phyloP scores from a whole-genome alignment of 2,113 vertebrate species.

The Corydoras sp. region DNA sequence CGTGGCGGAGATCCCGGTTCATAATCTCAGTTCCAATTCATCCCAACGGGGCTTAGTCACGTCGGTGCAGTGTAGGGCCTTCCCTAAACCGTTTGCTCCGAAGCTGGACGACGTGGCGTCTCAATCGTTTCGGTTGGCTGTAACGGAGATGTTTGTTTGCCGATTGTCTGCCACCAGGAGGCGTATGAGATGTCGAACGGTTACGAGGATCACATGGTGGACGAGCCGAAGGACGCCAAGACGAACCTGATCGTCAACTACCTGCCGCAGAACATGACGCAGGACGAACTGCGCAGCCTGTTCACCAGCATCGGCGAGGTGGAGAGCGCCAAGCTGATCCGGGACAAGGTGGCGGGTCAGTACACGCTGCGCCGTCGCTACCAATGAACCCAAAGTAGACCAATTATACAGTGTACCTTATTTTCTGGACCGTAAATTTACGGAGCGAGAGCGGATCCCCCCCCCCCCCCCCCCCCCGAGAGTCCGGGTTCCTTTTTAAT shows the following conservation, averaged over 20 bases:
- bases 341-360: conserved; percentile 96
- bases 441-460: no score
- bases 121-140: no score
- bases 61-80: no score
- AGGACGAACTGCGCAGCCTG: conserved; percentile 92
- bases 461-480: no score
- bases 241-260: conserved; percentile 98
- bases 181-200: conserved; percentile 94
- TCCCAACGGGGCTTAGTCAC: no score
- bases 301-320: conserved; percentile 97
- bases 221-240: conserved; percentile 87
- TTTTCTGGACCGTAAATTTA: background rate
- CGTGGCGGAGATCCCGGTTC: no score
- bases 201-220: conserved; percentile 99
- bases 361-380: background rate
- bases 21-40: no score
- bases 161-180: conserved; percentile 59
- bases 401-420: background rate
- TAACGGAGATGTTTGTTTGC: background rate
- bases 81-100: no score
- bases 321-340: conserved; percentile 95
- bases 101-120: no score
- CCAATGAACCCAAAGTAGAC: background rate
- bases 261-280: conserved; percentile 96
- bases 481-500: no score